Base-by-base conservation (phyloP, 2,888 invertebrate genomes). In the Lithodes maja region DNA sequence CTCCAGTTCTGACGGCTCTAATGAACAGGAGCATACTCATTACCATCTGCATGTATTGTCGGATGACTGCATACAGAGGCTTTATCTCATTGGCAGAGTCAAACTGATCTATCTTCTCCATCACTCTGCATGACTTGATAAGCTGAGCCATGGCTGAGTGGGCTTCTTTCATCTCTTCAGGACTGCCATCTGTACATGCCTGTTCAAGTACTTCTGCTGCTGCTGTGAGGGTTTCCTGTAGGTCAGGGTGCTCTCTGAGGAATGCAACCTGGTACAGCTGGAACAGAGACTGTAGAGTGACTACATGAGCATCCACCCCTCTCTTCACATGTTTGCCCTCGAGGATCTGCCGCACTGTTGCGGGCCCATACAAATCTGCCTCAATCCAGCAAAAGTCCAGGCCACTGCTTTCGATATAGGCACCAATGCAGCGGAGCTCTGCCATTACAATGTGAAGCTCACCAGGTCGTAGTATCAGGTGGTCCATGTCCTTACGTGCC, bases 41-140 rank as follows among this genome's bases (percentile, higher is more conserved):
- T 3, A 74, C n/a, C 74, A 74, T 74, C 74, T 74, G 74, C 74
- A 74, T 74, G 33, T 74, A 74, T n/a, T 74, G 74, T 7, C 74
- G 74, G 5, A 61, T 61, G 74, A 74, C 33, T 5, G 33, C 7
- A 17, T 17, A 17, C 15, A 5, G 33, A 33, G 5, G 74, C n/a
- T 53, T 12, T 5, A 7, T 78, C 49, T 7, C 33, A 17, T n/a
- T 74, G 74, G 5, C 3, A 74, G 61, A 7, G 74, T 74, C 74
- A 74, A 74, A 74, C 5, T 5, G 3, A 5, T n/a, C n/a, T 3
- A 74, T 74, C 74, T 74, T 74, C n/a, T 74, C 12, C n/a, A 74
- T 5, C 7, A 74, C n/a, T 5, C n/a, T 3, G 12, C 33, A 3
- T 5, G 7, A 15, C n/a, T 74, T n/a, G n/a, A 74, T 74, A 3